Percentiles rank a stretch among this genome's conserved stretches.
phyloP scores from a whole-genome alignment of 1,140 invertebrate genomes.

The Lasioglossum baleicum region DNA sequence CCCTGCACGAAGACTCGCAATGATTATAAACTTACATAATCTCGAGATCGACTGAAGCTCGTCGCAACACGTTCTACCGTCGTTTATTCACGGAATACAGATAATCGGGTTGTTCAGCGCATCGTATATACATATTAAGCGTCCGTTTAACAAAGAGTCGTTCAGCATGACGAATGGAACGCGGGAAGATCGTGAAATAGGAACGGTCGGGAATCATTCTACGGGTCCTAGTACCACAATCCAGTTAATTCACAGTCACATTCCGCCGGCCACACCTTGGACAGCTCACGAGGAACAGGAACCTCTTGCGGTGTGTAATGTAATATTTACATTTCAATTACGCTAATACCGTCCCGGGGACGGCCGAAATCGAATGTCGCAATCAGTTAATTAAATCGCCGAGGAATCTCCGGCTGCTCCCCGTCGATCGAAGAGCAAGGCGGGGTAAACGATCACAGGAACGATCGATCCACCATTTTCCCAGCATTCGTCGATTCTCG shows the following conservation, averaged over 20 bases:
- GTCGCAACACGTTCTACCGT: neutral
- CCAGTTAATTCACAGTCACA: conserved; percentile 34
- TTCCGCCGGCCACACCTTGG: conserved; percentile 33
- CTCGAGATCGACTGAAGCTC: neutral
- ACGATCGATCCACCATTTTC: neutral
- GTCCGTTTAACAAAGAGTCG: neutral
- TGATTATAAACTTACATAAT: neutral
- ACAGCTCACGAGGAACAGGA: neutral
- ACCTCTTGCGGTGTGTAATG: conserved; percentile 19
- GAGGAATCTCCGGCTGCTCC: neutral
- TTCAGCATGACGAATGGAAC: neutral
- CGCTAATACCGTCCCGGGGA: conserved; percentile 6
- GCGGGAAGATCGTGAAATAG: neutral
- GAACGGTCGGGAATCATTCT: neutral
- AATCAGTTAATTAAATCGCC: neutral
- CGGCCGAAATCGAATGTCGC: neutral
- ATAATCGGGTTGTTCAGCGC: neutral
- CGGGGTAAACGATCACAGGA: neutral
- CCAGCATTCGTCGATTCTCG: conserved; percentile 6
- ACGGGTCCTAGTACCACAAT: conserved; percentile 31
- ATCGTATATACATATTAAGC: neutral
- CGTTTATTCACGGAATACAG: conserved; percentile 8
- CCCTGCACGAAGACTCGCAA: too few relatives aligned
- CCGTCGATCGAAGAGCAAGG: neutral
- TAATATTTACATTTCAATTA: conserved; percentile 41